Conservation (phyloP, 2,888 invertebrate genomes). For the Diplazon laetatorius region DNA sequence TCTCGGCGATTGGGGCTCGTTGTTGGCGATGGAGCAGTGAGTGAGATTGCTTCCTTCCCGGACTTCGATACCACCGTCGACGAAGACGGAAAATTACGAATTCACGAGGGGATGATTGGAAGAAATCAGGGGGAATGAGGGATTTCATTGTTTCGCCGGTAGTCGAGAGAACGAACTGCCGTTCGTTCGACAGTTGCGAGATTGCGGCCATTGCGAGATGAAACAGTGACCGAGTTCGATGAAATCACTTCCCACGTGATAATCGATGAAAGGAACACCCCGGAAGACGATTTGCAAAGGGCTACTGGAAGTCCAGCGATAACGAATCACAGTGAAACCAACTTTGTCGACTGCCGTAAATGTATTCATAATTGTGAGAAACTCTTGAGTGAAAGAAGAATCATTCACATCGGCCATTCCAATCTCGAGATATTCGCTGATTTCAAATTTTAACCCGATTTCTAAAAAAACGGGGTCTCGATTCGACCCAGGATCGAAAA, state of each 20-base stretch:
- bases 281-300: neutral
- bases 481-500: too few relatives aligned
- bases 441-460: too few relatives aligned
- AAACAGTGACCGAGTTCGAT: neutral
- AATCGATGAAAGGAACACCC: neutral
- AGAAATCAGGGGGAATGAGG: neutral
- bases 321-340: neutral
- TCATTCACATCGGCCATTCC: too few relatives aligned
- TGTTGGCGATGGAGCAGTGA: neutral
- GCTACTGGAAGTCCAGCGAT: neutral
- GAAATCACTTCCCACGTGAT: neutral
- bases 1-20: neutral
- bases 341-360: too few relatives aligned
- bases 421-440: too few relatives aligned
- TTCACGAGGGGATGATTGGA: neutral
- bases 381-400: too few relatives aligned
- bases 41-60: slow-evolving; percentile 2
- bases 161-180: neutral
- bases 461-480: too few relatives aligned
- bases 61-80: neutral
- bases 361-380: too few relatives aligned
- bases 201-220: neutral
- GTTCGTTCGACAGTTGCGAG: too few relatives aligned
- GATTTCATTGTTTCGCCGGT: neutral
- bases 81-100: slow-evolving; percentile 4